phyloP scores from a whole-genome alignment of 2,797 vertebrate species.

The Microctenopoma stevenorrisi region DNA sequence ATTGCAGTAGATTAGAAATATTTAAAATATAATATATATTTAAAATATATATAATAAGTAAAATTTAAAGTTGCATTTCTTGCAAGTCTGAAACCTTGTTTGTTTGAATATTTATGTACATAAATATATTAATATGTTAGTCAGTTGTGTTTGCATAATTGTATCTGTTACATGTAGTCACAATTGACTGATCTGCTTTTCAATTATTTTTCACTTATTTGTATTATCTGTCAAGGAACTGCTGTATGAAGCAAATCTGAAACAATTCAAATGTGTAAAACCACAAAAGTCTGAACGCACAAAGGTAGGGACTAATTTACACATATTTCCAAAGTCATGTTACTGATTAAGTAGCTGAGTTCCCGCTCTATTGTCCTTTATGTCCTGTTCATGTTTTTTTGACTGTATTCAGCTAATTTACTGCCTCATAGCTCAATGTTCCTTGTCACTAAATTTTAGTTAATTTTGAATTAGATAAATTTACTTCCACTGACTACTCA shows the following conservation, averaged over 20 bases:
- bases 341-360: background rate
- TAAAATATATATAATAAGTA: too few relatives aligned
- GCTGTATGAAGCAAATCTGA: slow-evolving; percentile 84
- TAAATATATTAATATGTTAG: background rate
- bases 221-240: slow-evolving; percentile 77
- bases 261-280: slow-evolving; percentile 83
- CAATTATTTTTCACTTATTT: too few relatives aligned
- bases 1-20: background rate
- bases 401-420: too few relatives aligned
- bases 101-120: too few relatives aligned
- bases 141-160: background rate
- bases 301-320: slow-evolving; percentile 59
- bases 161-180: background rate
- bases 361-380: too few relatives aligned
- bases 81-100: background rate
- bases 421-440: too few relatives aligned
- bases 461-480: background rate
- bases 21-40: background rate
- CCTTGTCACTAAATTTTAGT: background rate
- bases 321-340: background rate
- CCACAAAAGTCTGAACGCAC: slow-evolving; percentile 76
- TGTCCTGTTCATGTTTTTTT: too few relatives aligned
- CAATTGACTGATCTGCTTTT: too few relatives aligned
- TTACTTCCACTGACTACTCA: background rate
- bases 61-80: too few relatives aligned